Conservation (phyloP, 2,797 vertebrate species). For the Sebastes diaconus region DNA sequence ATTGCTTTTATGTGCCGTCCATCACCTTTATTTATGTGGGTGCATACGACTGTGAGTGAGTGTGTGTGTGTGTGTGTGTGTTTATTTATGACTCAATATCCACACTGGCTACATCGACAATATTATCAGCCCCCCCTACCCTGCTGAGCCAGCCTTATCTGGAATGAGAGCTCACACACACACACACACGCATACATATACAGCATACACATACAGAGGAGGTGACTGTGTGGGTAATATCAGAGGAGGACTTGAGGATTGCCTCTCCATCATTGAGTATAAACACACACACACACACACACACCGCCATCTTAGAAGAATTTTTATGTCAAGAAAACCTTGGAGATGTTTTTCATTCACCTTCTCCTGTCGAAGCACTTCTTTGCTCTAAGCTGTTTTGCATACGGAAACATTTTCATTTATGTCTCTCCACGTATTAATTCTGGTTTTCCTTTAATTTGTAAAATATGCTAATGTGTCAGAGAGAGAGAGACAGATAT, state of each 20-base stretch:
- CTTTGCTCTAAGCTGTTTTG: constrained; percentile 10
- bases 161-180: constrained; percentile 51
- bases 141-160: constrained; percentile 78
- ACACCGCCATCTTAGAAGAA: not conserved
- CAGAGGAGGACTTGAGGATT: constrained; percentile 64
- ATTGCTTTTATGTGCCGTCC: constrained; percentile 70
- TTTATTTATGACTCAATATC: constrained; percentile 82
- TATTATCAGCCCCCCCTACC: constrained; percentile 67
- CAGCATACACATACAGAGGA: constrained; percentile 8
- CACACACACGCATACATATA: not conserved
- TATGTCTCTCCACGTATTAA: not conserved
- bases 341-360: constrained; percentile 25
- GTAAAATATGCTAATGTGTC: not conserved
- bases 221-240: constrained; percentile 63
- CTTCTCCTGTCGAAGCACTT: constrained; percentile 8
- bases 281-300: constrained; percentile 13
- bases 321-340: constrained; percentile 42
- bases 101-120: constrained; percentile 73
- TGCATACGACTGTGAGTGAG: constrained; percentile 43
- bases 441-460: not conserved
- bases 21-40: constrained; percentile 68
- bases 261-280: constrained; percentile 61
- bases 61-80: constrained; percentile 37
- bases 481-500: not conserved
- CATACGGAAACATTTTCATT: constrained; percentile 4